Conservation (phyloP, 1,140 invertebrate genomes). For the Lepidurus couesii region DNA sequence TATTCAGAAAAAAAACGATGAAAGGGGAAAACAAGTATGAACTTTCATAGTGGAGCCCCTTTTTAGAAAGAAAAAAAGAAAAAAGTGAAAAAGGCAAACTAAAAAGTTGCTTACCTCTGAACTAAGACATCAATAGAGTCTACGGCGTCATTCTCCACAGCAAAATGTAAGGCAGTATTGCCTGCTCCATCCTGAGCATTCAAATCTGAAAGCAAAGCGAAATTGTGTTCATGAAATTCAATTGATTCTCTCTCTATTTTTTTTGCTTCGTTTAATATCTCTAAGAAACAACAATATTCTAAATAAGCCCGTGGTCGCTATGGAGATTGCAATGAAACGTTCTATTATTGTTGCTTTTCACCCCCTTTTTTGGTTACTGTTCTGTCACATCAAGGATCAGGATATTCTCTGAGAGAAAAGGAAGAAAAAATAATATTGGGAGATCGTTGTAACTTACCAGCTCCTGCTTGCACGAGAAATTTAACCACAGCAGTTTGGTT, state of each 20-base stretch:
- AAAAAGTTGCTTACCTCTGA: conserved; percentile 55
- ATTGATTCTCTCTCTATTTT: conserved; percentile 24
- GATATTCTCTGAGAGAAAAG: not conserved
- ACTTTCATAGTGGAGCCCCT: not conserved
- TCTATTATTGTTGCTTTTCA: not conserved
- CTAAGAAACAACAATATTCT: not conserved
- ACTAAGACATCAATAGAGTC: conserved; percentile 66
- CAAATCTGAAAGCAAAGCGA: conserved; percentile 57
- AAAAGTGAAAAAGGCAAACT: not conserved
- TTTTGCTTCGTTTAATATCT: conserved; percentile 23
- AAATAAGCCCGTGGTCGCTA: not conserved
- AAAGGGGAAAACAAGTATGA: conserved; percentile 3
- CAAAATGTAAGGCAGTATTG: conserved; percentile 75
- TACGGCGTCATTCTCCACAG: conserved; percentile 64
- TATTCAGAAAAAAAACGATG: conserved; percentile 39
- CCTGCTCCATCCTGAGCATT: conserved; percentile 66
- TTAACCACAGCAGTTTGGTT: conserved; percentile 67
- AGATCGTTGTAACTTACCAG: conserved; percentile 53
- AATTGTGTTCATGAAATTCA: conserved; percentile 31
- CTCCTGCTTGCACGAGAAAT: conserved; percentile 63
- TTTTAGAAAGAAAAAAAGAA: not conserved
- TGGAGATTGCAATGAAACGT: not conserved
- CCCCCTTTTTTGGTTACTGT: not conserved
- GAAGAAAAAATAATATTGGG: not conserved
- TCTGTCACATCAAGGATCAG: no score